phyloP scores from a whole-genome alignment of 2,888 invertebrate species.

The Trichopria drosophilae region DNA sequence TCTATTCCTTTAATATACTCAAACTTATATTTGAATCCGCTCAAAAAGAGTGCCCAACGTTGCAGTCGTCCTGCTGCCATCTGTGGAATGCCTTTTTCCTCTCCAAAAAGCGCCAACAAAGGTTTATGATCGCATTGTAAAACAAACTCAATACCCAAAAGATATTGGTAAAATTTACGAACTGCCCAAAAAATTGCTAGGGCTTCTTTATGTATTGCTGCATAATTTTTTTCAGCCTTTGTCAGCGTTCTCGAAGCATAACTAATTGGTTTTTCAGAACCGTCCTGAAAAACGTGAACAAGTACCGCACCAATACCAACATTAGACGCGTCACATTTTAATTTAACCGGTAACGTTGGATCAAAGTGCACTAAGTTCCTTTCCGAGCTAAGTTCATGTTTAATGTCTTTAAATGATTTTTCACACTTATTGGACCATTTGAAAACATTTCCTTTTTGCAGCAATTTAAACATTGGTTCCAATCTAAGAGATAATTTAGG shows the following conservation, averaged over 20 bases:
- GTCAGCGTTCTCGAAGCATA: constrained; percentile 43
- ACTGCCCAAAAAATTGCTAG: constrained; percentile 47
- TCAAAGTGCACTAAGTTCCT: constrained; percentile 7
- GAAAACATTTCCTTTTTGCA: constrained; percentile 33
- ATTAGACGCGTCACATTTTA: constrained; percentile 9
- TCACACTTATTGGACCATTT: constrained; percentile 35
- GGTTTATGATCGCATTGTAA: constrained; percentile 45
- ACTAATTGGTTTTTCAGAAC: constrained; percentile 38
- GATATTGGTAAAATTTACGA: constrained; percentile 47
- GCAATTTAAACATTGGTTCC: constrained; percentile 43
- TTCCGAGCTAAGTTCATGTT: constrained; percentile 38
- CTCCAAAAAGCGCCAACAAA: constrained; percentile 41
- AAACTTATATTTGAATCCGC: constrained; percentile 34
- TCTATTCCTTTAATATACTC: constrained; percentile 26
- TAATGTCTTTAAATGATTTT: constrained; percentile 43
- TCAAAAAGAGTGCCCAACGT: constrained; percentile 41
- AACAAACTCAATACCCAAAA: constrained; percentile 44
- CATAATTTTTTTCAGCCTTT: constrained; percentile 46
- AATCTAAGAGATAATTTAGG: constrained; percentile 40
- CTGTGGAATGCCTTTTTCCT: constrained; percentile 43
- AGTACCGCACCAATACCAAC: constrained; percentile 43
- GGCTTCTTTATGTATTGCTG: constrained; percentile 45
- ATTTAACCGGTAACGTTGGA: background rate
- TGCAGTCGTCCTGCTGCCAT: constrained; percentile 47
- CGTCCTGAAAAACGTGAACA: constrained; percentile 37